Evolutionary conservation across 2,888 invertebrate species (phyloP).

Genomic region (Limnephilus lunatus): DNA sequence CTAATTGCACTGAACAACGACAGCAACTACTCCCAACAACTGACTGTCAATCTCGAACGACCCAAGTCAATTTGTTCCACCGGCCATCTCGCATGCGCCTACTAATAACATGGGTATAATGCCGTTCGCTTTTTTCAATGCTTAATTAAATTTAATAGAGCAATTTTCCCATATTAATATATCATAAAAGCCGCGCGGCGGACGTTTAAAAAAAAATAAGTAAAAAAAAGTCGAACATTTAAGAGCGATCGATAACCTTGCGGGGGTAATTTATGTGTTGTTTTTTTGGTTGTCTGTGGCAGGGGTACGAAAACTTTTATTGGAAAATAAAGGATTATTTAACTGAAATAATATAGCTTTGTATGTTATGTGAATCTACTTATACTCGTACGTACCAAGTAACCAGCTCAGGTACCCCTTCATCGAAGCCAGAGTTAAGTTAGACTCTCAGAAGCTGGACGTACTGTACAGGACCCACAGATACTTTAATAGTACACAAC

Average conservation of each 20-base stretch:
- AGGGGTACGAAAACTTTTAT: background rate
- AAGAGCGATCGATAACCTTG: slow-evolving; percentile 33
- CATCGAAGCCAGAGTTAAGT: too few relatives aligned
- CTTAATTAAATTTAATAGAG: slow-evolving; percentile 43
- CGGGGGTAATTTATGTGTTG: slow-evolving; percentile 12
- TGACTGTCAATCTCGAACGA: background rate
- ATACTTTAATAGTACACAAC: too few relatives aligned
- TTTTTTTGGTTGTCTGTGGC: slow-evolving; percentile 9
- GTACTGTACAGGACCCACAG: too few relatives aligned
- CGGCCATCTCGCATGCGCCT: background rate
- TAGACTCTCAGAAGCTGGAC: too few relatives aligned
- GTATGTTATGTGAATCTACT: background rate
- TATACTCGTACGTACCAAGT: too few relatives aligned
- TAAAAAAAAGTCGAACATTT: background rate
- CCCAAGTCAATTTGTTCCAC: background rate
- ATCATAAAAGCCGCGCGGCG: slow-evolving; percentile 41
- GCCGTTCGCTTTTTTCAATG: background rate
- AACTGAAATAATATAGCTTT: background rate
- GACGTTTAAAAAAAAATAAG: slow-evolving; percentile 10
- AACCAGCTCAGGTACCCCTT: too few relatives aligned
- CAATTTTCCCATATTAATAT: slow-evolving; percentile 35
- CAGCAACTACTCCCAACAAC: too few relatives aligned
- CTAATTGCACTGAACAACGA: background rate
- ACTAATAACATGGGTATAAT: background rate
- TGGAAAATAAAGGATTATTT: background rate